A percentile compares a stretch with the other conserved stretches of the same genome.
phyloP scores from a whole-genome alignment of 1,140 invertebrate genomes.

The Papilio aristodemus region DNA sequence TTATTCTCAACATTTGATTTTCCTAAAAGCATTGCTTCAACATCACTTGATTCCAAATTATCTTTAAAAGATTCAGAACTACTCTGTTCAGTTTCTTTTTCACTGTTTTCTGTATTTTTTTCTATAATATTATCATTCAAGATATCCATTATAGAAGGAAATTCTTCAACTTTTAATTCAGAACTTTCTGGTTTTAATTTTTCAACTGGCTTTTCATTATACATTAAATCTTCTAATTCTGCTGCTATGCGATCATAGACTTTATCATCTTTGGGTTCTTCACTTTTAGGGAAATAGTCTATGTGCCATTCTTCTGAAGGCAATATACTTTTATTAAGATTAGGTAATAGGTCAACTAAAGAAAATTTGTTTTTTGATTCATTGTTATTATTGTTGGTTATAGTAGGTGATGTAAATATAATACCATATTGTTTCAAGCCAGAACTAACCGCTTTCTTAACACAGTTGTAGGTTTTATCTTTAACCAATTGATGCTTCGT shows the following conservation, averaged over 20 bases:
- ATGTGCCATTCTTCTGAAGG: conserved; percentile 75
- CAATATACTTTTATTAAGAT: conserved; percentile 63
- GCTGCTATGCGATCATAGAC: conserved; percentile 78
- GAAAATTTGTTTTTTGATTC: conserved; percentile 54
- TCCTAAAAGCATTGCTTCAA: conserved; percentile 74
- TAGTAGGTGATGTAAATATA: conserved; percentile 63
- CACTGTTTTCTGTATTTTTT: conserved; percentile 37
- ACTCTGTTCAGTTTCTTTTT: conserved; percentile 53
- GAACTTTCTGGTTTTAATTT: conserved; percentile 41
- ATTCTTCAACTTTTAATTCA: conserved; percentile 72
- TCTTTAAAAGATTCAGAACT: conserved; percentile 55
- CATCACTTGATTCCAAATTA: conserved; percentile 69
- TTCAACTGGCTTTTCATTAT: conserved; percentile 57
- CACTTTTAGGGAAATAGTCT: conserved; percentile 70
- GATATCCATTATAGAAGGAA: conserved; percentile 79
- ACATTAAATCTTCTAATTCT: conserved; percentile 77
- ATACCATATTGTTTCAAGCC: conserved; percentile 68
- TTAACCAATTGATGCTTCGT: conserved; percentile 50
- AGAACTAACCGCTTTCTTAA: conserved; percentile 39
- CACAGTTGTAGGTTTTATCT: conserved; percentile 51
- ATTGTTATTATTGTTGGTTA: conserved; percentile 49
- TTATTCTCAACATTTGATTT: conserved; percentile 47
- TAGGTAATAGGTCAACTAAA: conserved; percentile 60
- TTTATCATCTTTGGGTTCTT: conserved; percentile 71
- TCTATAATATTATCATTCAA: conserved; percentile 69